Evolutionary conservation across 1,140 invertebrate genomes (phyloP).

Genomic region (Dryas iulia): DNA sequence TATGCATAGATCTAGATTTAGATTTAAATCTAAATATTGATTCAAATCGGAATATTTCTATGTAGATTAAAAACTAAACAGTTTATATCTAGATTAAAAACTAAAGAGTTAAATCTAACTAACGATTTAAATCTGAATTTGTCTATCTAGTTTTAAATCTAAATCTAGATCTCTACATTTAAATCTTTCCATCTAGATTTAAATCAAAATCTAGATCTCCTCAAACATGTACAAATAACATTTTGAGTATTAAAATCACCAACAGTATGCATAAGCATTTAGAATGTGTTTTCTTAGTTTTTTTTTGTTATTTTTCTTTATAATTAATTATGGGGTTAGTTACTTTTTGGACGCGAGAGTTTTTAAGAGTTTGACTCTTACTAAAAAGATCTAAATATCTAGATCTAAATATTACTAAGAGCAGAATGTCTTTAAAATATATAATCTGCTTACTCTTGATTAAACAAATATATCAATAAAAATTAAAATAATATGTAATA

Average conservation of each 20-base stretch:
- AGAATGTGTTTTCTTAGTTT: not conserved
- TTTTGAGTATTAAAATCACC: conserved; percentile 12
- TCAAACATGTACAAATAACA: not conserved
- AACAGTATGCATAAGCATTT: conserved; percentile 17
- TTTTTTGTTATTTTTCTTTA: not conserved
- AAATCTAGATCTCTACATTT: not conserved
- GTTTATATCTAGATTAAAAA: too few relatives aligned
- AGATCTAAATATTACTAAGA: too few relatives aligned
- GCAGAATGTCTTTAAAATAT: not conserved
- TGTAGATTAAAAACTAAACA: too few relatives aligned
- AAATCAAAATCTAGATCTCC: not conserved
- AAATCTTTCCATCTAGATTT: too few relatives aligned
- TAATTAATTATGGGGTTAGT: not conserved
- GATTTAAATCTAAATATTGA: not conserved
- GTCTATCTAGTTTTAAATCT: not conserved
- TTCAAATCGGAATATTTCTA: too few relatives aligned
- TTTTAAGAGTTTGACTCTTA: not conserved
- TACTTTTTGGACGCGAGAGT: not conserved
- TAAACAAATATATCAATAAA: too few relatives aligned
- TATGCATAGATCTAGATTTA: not conserved
- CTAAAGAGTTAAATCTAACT: too few relatives aligned
- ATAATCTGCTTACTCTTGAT: too few relatives aligned
- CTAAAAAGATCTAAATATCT: too few relatives aligned
- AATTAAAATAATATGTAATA: too few relatives aligned
- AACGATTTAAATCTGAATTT: too few relatives aligned